Percentiles rank a stretch among this genome's conserved stretches.
Conservation (phyloP, 2,888 invertebrate genomes). For the Acronicta leporina region DNA sequence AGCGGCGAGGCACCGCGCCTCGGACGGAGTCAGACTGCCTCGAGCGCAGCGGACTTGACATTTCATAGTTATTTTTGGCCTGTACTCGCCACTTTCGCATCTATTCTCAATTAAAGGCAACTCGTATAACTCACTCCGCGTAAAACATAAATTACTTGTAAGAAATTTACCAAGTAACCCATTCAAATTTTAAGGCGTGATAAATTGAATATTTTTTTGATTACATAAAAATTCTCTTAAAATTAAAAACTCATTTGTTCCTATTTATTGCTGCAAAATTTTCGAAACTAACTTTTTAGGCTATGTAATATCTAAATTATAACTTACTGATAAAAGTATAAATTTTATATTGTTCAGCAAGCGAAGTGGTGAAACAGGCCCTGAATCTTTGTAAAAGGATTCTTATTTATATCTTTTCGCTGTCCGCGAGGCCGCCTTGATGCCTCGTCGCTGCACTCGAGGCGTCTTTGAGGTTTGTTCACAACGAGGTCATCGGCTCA, state of each 20-base stretch:
- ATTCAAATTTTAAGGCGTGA: no score
- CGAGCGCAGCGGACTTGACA: conserved; percentile 47
- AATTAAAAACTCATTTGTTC: no score
- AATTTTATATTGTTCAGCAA: no score
- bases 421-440: conserved; percentile 16
- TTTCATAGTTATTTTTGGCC: conserved; percentile 4
- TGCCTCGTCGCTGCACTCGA: conserved; percentile 49
- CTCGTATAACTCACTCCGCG: no score
- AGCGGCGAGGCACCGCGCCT: conserved; percentile 43
- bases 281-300: no score
- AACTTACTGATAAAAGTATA: no score
- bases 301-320: no score
- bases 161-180: no score
- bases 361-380: conserved; percentile 5
- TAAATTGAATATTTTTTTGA: no score
- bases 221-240: no score
- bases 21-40: conserved; percentile 44
- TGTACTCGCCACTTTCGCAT: conserved; percentile 5
- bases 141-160: no score
- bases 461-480: conserved; percentile 36
- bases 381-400: background rate
- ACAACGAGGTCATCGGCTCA: background rate
- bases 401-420: background rate
- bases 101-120: background rate
- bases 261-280: no score